phyloP scores from a whole-genome alignment of 1,140 invertebrate genomes.

The Solenopsis invicta region DNA sequence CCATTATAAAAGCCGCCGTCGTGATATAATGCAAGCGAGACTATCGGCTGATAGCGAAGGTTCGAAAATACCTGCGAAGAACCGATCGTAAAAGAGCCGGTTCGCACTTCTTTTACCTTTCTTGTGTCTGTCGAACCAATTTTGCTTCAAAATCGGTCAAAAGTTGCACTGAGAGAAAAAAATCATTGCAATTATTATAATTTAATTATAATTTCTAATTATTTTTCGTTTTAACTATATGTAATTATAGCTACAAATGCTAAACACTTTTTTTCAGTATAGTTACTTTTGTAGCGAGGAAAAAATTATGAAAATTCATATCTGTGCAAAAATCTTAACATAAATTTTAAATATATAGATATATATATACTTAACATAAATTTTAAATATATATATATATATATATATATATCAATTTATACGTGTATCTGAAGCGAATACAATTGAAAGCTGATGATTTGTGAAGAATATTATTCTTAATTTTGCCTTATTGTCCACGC shows the following conservation, averaged over 20 bases:
- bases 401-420: neutral
- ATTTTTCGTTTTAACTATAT: too few species aligned
- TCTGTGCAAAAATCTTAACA: neutral
- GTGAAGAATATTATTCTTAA: neutral
- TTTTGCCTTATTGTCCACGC: neutral
- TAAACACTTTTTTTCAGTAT: too few species aligned
- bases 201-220: too few species aligned
- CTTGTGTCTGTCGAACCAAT: neutral
- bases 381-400: too few species aligned
- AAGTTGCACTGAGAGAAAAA: neutral
- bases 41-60: conserved; percentile 46
- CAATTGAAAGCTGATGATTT: neutral
- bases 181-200: too few species aligned
- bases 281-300: neutral
- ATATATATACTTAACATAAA: too few species aligned
- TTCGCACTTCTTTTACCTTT: neutral
- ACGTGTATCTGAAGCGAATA: neutral
- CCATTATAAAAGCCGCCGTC: conserved; percentile 70
- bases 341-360: too few species aligned
- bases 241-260: too few species aligned
- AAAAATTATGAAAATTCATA: neutral
- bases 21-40: conserved; percentile 57
- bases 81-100: conserved; percentile 39
- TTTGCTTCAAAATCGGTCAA: neutral
- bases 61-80: conserved; percentile 33